Base-by-base conservation (phyloP, 2,888 invertebrate species). In the Agrochola circellaris region DNA sequence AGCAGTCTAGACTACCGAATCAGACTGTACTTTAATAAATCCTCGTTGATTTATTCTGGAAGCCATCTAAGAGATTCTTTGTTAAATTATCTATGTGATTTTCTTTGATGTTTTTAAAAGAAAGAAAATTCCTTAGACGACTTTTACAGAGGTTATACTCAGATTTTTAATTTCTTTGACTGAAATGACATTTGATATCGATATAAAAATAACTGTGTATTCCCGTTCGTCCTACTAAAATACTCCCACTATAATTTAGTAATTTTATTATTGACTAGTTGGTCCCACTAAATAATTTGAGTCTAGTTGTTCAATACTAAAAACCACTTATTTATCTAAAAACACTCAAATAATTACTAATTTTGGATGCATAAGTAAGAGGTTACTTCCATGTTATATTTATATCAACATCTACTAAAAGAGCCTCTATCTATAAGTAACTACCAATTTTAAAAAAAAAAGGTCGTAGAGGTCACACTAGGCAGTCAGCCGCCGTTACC, bases 11-110 rank as follows among this genome's bases (percentile, higher is more conserved):
- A 72, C 80, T 66, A 34, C 45, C 42, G 82, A 71, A 48, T 60
- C 30, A 56, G 71, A 66, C 60, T 61, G 48, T 77, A 62, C 61
- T 83, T 71, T 51, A 72, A 72, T 83, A 83, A 81, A 83, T 83
- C 79, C 66, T 15, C 34, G 30, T 67, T 72, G 79, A 78, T 72
- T 83, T 73, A 62, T 78, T 78, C 61, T 83, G 38, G 45, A 83
- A 79, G 58, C 66, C 66, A 67, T 58, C 48, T 62, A 15, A 56
- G 65, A 66, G 20, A n/a, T 64, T 64, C 76, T 48, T 75, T 81
- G 65, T 75, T 75, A 56, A 81, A 54, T 56, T 17, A 20, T 60
- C 30, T 20, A 15, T 51, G 30, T n/a, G 65, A 45, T 66, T 73
- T 66, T 23, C 51, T 60, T 66, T 42, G 38, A 75, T 23, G 11